Evolutionary conservation across 2,888 invertebrate species (phyloP).

Genomic region (Diaphora mendica): DNA sequence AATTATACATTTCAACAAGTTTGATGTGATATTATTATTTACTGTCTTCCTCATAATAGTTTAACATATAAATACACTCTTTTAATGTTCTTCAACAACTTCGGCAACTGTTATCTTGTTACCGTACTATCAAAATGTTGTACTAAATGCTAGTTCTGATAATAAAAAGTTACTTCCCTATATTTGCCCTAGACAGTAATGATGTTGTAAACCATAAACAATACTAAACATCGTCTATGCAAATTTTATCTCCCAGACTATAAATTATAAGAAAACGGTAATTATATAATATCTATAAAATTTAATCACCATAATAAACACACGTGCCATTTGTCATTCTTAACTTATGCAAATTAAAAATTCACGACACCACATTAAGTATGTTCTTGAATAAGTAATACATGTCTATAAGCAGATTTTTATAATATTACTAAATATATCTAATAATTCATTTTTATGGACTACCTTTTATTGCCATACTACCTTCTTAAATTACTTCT

Average conservation of each 20-base stretch:
- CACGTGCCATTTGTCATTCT: conserved; percentile 33
- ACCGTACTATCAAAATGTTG: no score
- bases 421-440: neutral
- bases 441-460: neutral
- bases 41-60: no score
- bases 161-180: neutral
- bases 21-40: no score
- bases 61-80: no score
- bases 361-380: conserved; percentile 17
- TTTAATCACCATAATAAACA: conserved; percentile 40
- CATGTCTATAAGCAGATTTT: neutral
- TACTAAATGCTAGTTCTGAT: no score
- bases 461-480: neutral
- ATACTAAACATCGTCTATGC: neutral
- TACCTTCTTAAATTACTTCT: neutral
- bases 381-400: conserved; percentile 13
- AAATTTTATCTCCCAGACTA: conserved; percentile 3
- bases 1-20: no score
- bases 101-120: no score
- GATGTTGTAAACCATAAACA: neutral
- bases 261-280: conserved; percentile 35
- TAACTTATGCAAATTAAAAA: conserved; percentile 37
- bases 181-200: neutral
- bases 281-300: conserved; percentile 25
- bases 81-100: no score